Evolutionary conservation across 2,888 invertebrate genomes (phyloP).

Genomic region (Mesorhabditis spiculigera): DNA sequence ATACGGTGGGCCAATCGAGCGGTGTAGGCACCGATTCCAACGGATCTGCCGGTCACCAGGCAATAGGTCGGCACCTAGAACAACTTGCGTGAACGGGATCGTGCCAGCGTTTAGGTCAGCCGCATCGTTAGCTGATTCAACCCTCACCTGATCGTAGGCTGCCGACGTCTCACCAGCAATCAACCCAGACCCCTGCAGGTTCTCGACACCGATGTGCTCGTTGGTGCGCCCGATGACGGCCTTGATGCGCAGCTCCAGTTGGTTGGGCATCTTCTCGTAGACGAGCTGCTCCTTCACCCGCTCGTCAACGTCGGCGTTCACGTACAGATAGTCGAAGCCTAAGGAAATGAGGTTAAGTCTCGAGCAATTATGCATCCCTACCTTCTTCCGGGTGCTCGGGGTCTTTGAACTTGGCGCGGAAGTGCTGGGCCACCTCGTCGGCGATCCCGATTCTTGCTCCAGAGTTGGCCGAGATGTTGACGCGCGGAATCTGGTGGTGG

Average conservation of each 20-base stretch:
- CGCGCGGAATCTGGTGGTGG: constrained; percentile 74
- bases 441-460: constrained; percentile 96
- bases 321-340: constrained; percentile 85
- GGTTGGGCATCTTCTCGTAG: constrained; percentile 39
- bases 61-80: constrained; percentile 82
- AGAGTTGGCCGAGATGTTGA: constrained; percentile 92
- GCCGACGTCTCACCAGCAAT: constrained; percentile 96
- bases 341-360: neutral
- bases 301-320: constrained; percentile 82
- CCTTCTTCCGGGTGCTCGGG: constrained; percentile 80
- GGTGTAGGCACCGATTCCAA: constrained; percentile 95
- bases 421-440: constrained; percentile 87
- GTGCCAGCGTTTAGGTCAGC: neutral
- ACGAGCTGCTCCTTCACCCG: constrained; percentile 44
- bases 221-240: constrained; percentile 67
- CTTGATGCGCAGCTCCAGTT: constrained; percentile 54
- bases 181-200: constrained; percentile 71
- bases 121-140: neutral
- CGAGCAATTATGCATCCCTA: neutral
- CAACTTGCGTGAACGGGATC: neutral
- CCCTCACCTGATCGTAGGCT: constrained; percentile 71
- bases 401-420: constrained; percentile 75
- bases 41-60: constrained; percentile 91
- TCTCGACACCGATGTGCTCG: constrained; percentile 80
- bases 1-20: constrained; percentile 84